Conservation (phyloP, 2,113 vertebrate species). For the Camelus bactrianus region DNA sequence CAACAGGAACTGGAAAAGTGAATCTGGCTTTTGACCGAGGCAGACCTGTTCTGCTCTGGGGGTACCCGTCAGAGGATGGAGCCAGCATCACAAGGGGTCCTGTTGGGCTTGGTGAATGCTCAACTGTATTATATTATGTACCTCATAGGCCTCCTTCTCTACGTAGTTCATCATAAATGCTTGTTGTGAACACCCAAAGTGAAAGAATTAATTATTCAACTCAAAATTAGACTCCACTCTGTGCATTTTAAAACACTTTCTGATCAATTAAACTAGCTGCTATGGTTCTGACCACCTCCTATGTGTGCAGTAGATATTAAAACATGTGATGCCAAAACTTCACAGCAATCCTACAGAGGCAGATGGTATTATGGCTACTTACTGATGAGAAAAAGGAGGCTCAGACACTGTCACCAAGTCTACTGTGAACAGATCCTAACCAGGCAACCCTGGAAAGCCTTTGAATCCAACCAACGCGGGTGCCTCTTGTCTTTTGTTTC, state of each 20-base stretch:
- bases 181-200: conserved; percentile 66
- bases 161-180: conserved; percentile 69
- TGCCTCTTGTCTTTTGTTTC: not conserved
- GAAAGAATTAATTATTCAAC: not conserved
- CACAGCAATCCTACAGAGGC: not conserved
- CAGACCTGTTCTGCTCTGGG: conserved; percentile 40
- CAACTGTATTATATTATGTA: conserved; percentile 61
- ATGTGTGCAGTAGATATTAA: not conserved
- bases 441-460: not conserved
- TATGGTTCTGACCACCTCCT: conserved; percentile 12
- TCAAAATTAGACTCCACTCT: not conserved
- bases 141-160: conserved; percentile 4
- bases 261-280: not conserved
- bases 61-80: conserved; percentile 28
- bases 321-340: not conserved
- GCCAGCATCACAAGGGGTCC: conserved; percentile 66
- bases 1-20: conserved; percentile 76
- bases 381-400: not conserved
- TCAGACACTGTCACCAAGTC: not conserved
- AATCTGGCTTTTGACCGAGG: conserved; percentile 66
- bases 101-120: conserved; percentile 73
- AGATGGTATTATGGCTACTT: not conserved
- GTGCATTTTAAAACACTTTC: not conserved
- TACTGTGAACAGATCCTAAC: not conserved
- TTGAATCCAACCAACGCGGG: not conserved